Conservation (phyloP, 2,888 invertebrate genomes). For the Allacma fusca region DNA sequence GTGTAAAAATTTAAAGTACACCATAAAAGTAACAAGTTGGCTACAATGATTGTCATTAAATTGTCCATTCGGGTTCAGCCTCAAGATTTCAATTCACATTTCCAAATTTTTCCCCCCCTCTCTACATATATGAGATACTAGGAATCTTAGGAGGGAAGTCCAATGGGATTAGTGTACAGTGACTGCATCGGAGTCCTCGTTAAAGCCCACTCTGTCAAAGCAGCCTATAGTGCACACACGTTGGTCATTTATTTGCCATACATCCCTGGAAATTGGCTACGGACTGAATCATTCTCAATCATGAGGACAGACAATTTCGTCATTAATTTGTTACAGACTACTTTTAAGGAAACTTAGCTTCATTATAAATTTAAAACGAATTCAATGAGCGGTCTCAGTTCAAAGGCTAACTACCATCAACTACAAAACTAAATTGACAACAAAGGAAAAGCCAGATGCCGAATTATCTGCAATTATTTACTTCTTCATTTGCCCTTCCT, state of each 20-base stretch:
- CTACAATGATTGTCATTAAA: conserved; percentile 34
- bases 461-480: not conserved
- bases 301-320: not conserved
- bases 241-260: not conserved
- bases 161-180: too few species aligned
- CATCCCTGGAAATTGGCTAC: not conserved
- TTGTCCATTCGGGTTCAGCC: conserved; percentile 15
- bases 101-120: not conserved
- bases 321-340: conserved; percentile 12
- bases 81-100: conserved; percentile 19
- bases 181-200: too few species aligned
- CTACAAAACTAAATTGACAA: not conserved
- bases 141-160: too few species aligned
- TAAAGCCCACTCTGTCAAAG: too few species aligned
- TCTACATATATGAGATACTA: not conserved
- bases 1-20: conserved; percentile 39
- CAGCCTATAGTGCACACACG: too few species aligned
- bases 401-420: not conserved
- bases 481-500: too few species aligned
- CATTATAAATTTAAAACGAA: not conserved
- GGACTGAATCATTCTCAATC: not conserved
- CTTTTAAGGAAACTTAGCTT: not conserved
- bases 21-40: conserved; percentile 41
- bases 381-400: not conserved
- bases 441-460: not conserved